Percentiles rank a stretch among this genome's conserved stretches.
Evolutionary conservation across 2,113 vertebrate species (phyloP).

Genomic region (Mus musculus): GRCm39 chr8:9199501-9200000

Average conservation of each 20-base stretch:
- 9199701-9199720: conserved; percentile 29
- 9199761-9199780: conserved; percentile 57
- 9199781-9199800: conserved; percentile 68
- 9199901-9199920: conserved; percentile 59
- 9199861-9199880: conserved; percentile 55
- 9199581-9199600: conserved; percentile 56
- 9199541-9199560: conserved; percentile 61
- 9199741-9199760: conserved; percentile 47
- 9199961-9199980: conserved; percentile 72
- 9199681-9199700: conserved; percentile 36
- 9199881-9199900: conserved; percentile 58
- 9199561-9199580: conserved; percentile 47
- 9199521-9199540: conserved; percentile 37
- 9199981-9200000: background rate
- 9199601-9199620: background rate
- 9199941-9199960: conserved; percentile 58
- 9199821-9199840: background rate
- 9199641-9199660: conserved; percentile 42
- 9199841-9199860: conserved; percentile 58
- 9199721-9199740: conserved; percentile 47
- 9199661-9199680: background rate
- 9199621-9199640: conserved; percentile 14
- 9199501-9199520: conserved; percentile 80
- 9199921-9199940: conserved; percentile 69
- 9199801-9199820: background rate